Percentiles rank a stretch among this genome's conserved stretches.
phyloP scores from a whole-genome alignment of 2,113 vertebrate genomes.

The Galbula dea region DNA sequence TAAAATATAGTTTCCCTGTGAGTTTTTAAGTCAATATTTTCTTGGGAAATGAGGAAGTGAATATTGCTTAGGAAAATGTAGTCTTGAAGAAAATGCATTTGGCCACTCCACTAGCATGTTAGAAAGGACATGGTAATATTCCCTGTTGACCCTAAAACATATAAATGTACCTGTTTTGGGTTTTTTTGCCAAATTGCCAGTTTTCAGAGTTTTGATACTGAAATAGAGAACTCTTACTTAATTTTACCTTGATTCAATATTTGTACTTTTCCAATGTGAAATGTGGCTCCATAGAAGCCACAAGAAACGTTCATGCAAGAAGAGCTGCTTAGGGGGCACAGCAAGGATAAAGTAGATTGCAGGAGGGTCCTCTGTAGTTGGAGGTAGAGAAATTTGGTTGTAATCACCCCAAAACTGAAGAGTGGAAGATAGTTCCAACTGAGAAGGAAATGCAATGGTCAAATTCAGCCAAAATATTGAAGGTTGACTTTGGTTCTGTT shows the following conservation, averaged over 20 bases:
- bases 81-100: neutral
- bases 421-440: neutral
- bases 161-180: neutral
- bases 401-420: neutral
- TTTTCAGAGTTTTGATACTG: neutral
- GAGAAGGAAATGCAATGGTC: fast-evolving
- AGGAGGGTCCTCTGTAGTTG: fast-evolving
- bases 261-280: neutral
- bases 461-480: neutral
- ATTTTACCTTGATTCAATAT: neutral
- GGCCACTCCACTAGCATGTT: neutral
- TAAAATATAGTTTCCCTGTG: neutral
- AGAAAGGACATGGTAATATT: neutral
- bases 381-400: neutral
- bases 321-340: neutral
- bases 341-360: fast-evolving
- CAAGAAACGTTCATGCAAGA: neutral
- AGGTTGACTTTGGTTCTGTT: neutral
- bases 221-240: neutral
- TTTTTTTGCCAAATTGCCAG: neutral
- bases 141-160: neutral
- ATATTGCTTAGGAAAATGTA: neutral
- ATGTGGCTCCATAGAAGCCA: neutral
- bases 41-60: neutral
- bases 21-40: slow-evolving; percentile 37